Base-by-base conservation (phyloP, 2,888 invertebrate genomes). In the Sicus ferrugineus region DNA sequence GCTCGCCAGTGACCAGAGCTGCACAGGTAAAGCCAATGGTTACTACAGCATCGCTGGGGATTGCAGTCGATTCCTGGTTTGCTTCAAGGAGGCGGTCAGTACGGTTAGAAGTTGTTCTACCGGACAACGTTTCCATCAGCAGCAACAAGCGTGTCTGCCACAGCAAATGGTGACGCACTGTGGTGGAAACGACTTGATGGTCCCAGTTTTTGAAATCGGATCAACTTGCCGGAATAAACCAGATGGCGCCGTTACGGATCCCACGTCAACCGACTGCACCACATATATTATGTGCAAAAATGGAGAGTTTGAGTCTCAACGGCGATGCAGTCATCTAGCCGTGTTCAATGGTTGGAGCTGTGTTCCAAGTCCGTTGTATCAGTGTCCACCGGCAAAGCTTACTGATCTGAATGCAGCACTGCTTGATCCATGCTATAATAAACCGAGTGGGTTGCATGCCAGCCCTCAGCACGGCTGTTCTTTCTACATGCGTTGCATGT, bases 371-470 rank as follows among this genome's bases (percentile, higher is more conserved):
- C 75, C 76, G 21, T 54, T 81, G 21, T 81, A 75, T 62, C 70
- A 77, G 42, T 79, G 80, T 68, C 76, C 77, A 14, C 26, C 38
- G 26, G 9, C 59, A 0, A 73, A 52, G 7, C 4, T 28, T 9
- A 19, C 64, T 30, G 38, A 34, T 16, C 34, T 16, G 9, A 31
- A 52, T 6, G 34, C 52, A n/a, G 31, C 30, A 28, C 2, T 59
- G 14, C 74, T 74, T 16, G 78, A 80, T 64, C 70, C 85, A 59
- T 89, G 88, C 78, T 83, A 85, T 73, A 86, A 86, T 0, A 85
- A 87, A 73, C 85, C 86, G 1, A 88, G 88, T 78, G 89, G 89
- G 19, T 87, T 87, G 50, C 78, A 81, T 64, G 75, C 77, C 1
- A 82, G 83, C 71, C 80, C 81, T 7, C 77, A 77, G 9, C 74